Evolutionary conservation across 2,888 invertebrate genomes (phyloP).

Genomic region (Tineola bisselliella): DNA sequence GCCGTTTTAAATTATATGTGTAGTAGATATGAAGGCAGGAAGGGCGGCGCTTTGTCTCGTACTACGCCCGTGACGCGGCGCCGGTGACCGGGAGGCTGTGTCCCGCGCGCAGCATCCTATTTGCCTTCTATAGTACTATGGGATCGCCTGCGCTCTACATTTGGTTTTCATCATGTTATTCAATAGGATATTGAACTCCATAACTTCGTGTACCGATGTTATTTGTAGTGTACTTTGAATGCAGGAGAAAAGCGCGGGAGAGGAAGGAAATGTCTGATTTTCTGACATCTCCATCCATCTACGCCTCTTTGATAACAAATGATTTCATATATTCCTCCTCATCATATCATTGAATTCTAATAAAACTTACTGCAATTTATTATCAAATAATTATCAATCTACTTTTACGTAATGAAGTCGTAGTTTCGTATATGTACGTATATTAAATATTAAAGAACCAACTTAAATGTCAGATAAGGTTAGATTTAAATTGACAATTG

Average conservation of each 20-base stretch:
- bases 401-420: too few species aligned
- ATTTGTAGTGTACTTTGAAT: neutral
- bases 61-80: constrained; percentile 51
- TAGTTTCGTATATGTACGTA: too few species aligned
- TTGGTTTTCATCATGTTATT: constrained; percentile 5
- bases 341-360: too few species aligned
- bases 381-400: too few species aligned
- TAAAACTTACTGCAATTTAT: too few species aligned
- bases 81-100: constrained; percentile 44
- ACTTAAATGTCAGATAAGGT: too few species aligned
- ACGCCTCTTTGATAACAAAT: neutral
- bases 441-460: too few species aligned
- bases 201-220: neutral
- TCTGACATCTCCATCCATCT: neutral
- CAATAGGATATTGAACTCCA: constrained; percentile 13
- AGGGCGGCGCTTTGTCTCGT: constrained; percentile 38
- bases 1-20: neutral
- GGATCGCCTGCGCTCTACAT: constrained; percentile 14
- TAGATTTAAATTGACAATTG: too few species aligned
- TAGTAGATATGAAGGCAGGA: constrained; percentile 24
- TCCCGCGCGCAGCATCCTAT: constrained; percentile 53
- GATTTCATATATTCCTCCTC: neutral
- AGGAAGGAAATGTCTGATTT: constrained; percentile 2
- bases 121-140: constrained; percentile 18
- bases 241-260: constrained; percentile 9